phyloP scores from a whole-genome alignment of 1,140 invertebrate genomes.

The Diorhabda carinulata region DNA sequence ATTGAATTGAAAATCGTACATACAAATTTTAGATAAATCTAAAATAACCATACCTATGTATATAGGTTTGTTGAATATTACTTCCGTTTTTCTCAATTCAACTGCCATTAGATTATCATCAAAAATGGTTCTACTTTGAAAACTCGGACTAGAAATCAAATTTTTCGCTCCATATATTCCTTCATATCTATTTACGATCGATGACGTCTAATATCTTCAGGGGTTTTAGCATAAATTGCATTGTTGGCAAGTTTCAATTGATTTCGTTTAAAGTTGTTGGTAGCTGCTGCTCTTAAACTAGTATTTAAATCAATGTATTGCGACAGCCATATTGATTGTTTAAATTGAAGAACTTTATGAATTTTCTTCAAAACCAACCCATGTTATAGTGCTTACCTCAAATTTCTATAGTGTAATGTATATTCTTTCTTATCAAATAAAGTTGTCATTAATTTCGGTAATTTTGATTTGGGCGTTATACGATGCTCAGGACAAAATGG shows the following conservation, averaged over 20 bases:
- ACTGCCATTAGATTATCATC: conserved; percentile 41
- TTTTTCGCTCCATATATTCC: conserved; percentile 17
- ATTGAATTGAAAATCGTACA: conserved; percentile 34
- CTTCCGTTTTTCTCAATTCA: conserved; percentile 42
- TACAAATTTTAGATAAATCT: conserved; percentile 39
- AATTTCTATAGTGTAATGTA: conserved; percentile 50
- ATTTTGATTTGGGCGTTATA: conserved; percentile 7
- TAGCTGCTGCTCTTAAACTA: conserved; percentile 32
- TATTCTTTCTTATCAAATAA: conserved; percentile 29
- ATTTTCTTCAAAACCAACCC: conserved; percentile 52
- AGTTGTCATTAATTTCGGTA: conserved; percentile 24
- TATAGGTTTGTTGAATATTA: conserved; percentile 46
- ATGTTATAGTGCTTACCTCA: conserved; percentile 49
- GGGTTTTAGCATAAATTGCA: conserved; percentile 49
- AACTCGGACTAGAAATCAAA: conserved; percentile 25
- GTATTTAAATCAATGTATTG: conserved; percentile 34
- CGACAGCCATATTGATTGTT: conserved; percentile 51
- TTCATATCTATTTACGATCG: conserved; percentile 43
- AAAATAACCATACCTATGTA: conserved; percentile 47
- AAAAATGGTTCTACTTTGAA: conserved; percentile 34
- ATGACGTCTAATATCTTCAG: conserved; percentile 50
- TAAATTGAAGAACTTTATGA: conserved; percentile 52
- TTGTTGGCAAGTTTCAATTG: conserved; percentile 42
- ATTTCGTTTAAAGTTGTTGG: conserved; percentile 48
- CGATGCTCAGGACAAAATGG: conserved; percentile 36